These are phyloP conservation scores for Silurus aristotelis DNA, from an alignment of 2,797 vertebrate genomes.

Conservation along the genomic window DNA sequence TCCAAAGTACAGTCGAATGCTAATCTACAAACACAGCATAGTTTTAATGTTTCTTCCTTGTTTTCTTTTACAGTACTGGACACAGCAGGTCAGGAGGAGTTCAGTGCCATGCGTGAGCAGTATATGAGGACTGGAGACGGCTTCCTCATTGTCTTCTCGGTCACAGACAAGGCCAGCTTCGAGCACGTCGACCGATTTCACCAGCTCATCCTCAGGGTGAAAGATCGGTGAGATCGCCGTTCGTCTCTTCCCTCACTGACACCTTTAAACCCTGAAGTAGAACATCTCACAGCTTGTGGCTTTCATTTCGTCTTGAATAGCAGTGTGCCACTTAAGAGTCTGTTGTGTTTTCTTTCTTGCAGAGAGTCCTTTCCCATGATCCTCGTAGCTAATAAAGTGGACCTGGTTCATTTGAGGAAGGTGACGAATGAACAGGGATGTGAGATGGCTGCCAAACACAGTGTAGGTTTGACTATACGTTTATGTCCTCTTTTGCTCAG, in stretches of 20 bases:
- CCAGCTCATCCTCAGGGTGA: conserved; percentile 96
- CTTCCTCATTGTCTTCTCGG: conserved; percentile 97
- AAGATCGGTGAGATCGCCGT: conserved; percentile 85
- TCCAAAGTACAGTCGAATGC: neutral
- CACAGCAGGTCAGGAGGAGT: conserved; percentile 97
- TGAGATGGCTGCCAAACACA: conserved; percentile 98
- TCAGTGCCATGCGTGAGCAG: conserved; percentile 98
- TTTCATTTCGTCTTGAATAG: neutral
- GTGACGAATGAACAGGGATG: conserved; percentile 92
- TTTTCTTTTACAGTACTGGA: conserved; percentile 83
- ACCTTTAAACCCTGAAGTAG: neutral
- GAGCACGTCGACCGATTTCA: conserved; percentile 97
- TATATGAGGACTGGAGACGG: conserved; percentile 99
- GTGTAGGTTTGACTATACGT: conserved; percentile 74
- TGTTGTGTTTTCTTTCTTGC: conserved; percentile 32
- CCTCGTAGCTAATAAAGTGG: conserved; percentile 97
- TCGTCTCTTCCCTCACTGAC: neutral
- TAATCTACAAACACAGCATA: neutral
- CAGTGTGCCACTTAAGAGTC: neutral
- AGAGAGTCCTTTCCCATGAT: conserved; percentile 99
- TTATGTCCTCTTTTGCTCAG: neutral
- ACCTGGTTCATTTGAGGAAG: conserved; percentile 95
- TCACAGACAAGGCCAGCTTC: conserved; percentile 98
- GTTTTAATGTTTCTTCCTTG: neutral
- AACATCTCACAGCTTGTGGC: neutral